phyloP scores from a whole-genome alignment of 2,797 vertebrate species.

The Hyperoplus immaculatus region DNA sequence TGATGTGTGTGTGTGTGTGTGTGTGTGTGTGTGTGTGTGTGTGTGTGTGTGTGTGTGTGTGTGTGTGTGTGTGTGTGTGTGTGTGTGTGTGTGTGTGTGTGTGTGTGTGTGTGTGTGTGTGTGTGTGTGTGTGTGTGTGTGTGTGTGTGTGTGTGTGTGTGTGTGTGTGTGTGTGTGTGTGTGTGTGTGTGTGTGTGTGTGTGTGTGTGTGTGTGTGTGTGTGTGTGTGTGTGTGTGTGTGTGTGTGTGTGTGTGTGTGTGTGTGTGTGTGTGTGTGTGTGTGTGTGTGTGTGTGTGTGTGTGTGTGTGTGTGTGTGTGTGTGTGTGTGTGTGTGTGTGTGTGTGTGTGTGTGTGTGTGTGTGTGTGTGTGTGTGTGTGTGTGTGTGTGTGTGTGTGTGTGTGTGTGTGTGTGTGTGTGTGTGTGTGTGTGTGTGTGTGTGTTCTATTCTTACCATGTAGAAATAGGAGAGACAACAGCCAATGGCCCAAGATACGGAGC shows the following conservation, averaged over 20 bases:
- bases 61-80: background rate
- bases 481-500: slow-evolving; percentile 97
- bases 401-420: background rate
- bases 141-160: background rate
- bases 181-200: slow-evolving; percentile 1
- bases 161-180: slow-evolving; percentile 3
- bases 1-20: slow-evolving; percentile 3
- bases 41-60: no score
- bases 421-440: slow-evolving; percentile 1
- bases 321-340: background rate
- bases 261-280: slow-evolving; percentile 4
- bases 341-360: background rate
- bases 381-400: no score
- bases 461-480: slow-evolving; percentile 98
- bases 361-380: slow-evolving; percentile 3
- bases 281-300: background rate
- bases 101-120: slow-evolving; percentile 1
- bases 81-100: background rate
- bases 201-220: background rate
- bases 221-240: no score
- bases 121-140: no score
- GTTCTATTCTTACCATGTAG: slow-evolving; percentile 94
- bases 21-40: background rate
- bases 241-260: background rate
- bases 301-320: no score